phyloP scores from a whole-genome alignment of 2,797 vertebrate species.

The Prionace glauca region DNA sequence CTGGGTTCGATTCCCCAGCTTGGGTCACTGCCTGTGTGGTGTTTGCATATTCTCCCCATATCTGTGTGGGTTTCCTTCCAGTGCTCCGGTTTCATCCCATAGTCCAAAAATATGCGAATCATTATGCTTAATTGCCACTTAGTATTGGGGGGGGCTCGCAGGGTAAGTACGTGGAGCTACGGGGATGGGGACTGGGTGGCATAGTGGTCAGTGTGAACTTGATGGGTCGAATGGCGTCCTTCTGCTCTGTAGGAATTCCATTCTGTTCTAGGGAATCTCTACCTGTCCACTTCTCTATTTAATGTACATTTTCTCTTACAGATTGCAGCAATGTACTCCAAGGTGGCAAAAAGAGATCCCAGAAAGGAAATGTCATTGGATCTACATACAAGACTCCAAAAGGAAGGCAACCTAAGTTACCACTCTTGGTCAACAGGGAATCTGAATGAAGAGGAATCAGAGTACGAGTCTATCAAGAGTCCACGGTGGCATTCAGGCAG shows the following conservation, averaged over 20 bases:
- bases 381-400: not conserved
- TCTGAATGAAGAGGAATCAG: slow-evolving; percentile 9
- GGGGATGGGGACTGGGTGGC: no score
- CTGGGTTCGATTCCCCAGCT: no score
- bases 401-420: not conserved
- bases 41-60: no score
- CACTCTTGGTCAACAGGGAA: slow-evolving; percentile 19
- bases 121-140: no score
- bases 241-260: not conserved
- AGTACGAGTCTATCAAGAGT: slow-evolving; percentile 21
- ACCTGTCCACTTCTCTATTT: not conserved
- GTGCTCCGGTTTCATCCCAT: no score
- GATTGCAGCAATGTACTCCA: slow-evolving; percentile 33
- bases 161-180: no score
- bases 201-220: no score
- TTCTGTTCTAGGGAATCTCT: not conserved
- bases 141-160: no score
- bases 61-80: no score
- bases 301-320: not conserved
- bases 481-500: slow-evolving; percentile 9
- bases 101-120: no score
- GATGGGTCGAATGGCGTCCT: no score
- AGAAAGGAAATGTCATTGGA: not conserved
- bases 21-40: no score
- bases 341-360: not conserved